Conservation (phyloP, 2,888 invertebrate species). For the Heteromyza rotundicornis region DNA sequence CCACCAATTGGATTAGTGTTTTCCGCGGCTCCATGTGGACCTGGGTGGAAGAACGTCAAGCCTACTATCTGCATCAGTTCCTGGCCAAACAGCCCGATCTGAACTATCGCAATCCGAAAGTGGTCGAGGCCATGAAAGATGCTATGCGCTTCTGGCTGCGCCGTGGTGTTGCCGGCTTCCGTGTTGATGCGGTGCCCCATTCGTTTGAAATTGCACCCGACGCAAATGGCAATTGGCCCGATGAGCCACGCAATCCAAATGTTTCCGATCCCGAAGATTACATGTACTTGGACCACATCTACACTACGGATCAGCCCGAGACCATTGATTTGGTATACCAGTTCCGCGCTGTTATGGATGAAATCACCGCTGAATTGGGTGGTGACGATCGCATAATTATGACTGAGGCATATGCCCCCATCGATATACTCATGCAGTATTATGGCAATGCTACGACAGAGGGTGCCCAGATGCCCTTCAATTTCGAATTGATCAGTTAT, state of each 20-base stretch:
- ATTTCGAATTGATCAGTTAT: slow-evolving; percentile 68
- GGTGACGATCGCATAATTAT: slow-evolving; percentile 65
- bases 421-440: slow-evolving; percentile 67
- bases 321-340: slow-evolving; percentile 67
- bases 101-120: slow-evolving; percentile 66
- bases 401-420: slow-evolving; percentile 69
- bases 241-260: slow-evolving; percentile 66
- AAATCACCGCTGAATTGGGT: slow-evolving; percentile 54
- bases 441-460: slow-evolving; percentile 64
- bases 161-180: slow-evolving; percentile 81
- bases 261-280: slow-evolving; percentile 65
- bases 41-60: slow-evolving; percentile 66
- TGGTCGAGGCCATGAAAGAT: slow-evolving; percentile 65
- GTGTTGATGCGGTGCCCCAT: slow-evolving; percentile 70
- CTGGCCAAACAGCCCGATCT: slow-evolving; percentile 70
- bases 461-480: slow-evolving; percentile 72
- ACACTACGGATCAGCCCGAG: slow-evolving; percentile 69
- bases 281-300: slow-evolving; percentile 66
- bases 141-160: slow-evolving; percentile 78
- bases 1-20: slow-evolving; percentile 64
- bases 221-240: slow-evolving; percentile 51
- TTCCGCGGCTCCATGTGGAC: slow-evolving; percentile 71
- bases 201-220: slow-evolving; percentile 49
- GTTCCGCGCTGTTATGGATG: slow-evolving; percentile 67
- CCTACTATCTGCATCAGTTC: slow-evolving; percentile 73